phyloP scores from a whole-genome alignment of 2,888 invertebrate genomes.

The Anoplius nigerrimus region DNA sequence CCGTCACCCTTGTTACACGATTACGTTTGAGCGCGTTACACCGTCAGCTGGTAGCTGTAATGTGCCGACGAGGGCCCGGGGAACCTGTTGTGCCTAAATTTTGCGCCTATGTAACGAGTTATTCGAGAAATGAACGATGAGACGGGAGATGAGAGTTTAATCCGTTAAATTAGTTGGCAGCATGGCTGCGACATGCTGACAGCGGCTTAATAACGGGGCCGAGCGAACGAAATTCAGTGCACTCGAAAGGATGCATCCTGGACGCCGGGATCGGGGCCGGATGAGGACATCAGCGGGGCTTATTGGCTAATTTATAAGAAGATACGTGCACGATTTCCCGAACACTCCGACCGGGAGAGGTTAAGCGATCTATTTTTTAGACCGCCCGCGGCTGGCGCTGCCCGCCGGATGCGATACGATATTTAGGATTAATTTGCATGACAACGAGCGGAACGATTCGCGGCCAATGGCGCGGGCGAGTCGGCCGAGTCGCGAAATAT shows the following conservation, averaged over 20 bases:
- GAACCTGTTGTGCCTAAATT: background rate
- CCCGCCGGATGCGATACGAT: slow-evolving; percentile 27
- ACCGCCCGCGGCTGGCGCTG: slow-evolving; percentile 24
- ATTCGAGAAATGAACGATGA: background rate
- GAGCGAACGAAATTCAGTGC: slow-evolving; percentile 10
- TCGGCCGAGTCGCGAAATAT: slow-evolving; percentile 32
- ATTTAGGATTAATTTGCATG: slow-evolving; percentile 46
- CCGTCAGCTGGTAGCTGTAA: too few relatives aligned
- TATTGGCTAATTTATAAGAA: slow-evolving; percentile 51
- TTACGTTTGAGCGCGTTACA: too few relatives aligned
- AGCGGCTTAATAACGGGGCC: slow-evolving; percentile 6
- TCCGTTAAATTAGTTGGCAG: background rate
- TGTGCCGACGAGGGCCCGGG: too few relatives aligned
- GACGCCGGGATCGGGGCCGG: background rate
- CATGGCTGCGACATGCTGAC: slow-evolving; percentile 3
- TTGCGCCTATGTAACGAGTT: background rate
- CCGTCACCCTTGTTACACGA: too few relatives aligned
- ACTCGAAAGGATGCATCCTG: slow-evolving; percentile 1
- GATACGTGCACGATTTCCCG: slow-evolving; percentile 58
- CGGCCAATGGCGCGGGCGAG: slow-evolving; percentile 21
- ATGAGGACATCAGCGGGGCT: slow-evolving; percentile 10
- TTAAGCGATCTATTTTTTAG: slow-evolving; percentile 53
- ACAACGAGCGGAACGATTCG: slow-evolving; percentile 33
- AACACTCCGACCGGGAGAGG: slow-evolving; percentile 11
- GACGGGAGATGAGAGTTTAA: slow-evolving; percentile 1